These are phyloP conservation scores for Nomada ruficornis DNA, from an alignment of 2,888 invertebrate genomes.

Conservation along the genomic window DNA sequence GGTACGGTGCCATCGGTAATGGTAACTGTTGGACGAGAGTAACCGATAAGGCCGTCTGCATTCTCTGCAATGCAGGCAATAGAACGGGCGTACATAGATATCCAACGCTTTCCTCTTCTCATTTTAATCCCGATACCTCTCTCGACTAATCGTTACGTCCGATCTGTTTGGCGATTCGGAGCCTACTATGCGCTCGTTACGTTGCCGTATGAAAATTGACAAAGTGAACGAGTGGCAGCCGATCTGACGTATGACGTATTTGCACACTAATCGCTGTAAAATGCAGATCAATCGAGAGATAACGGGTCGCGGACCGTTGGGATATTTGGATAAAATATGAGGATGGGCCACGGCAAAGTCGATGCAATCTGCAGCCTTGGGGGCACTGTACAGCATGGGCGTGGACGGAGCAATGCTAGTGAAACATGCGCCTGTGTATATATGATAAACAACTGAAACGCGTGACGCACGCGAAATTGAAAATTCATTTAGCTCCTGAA, in stretches of 20 bases:
- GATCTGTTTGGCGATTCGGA: no score
- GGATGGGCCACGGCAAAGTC: slow-evolving; percentile 26
- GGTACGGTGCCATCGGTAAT: slow-evolving; percentile 9
- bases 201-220: no score
- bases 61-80: slow-evolving; percentile 10
- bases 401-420: neutral
- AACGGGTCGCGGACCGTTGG: slow-evolving; percentile 33
- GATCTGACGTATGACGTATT: neutral
- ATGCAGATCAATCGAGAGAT: slow-evolving; percentile 34
- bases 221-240: no score
- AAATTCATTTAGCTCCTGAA: slow-evolving; percentile 62
- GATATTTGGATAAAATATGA: slow-evolving; percentile 64
- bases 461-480: slow-evolving; percentile 61
- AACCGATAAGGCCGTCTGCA: slow-evolving; percentile 36
- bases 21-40: slow-evolving; percentile 20
- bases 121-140: slow-evolving; percentile 17
- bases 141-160: slow-evolving; percentile 6
- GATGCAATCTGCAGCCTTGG: slow-evolving; percentile 37
- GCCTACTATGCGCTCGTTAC: no score
- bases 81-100: slow-evolving; percentile 33
- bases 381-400: neutral
- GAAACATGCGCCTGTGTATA: neutral
- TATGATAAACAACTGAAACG: slow-evolving; percentile 55
- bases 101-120: slow-evolving; percentile 16
- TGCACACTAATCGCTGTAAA: neutral